These are phyloP conservation scores for Drosophila incognita DNA, from an alignment of 2,888 invertebrate species.

Conservation along the genomic window DNA sequence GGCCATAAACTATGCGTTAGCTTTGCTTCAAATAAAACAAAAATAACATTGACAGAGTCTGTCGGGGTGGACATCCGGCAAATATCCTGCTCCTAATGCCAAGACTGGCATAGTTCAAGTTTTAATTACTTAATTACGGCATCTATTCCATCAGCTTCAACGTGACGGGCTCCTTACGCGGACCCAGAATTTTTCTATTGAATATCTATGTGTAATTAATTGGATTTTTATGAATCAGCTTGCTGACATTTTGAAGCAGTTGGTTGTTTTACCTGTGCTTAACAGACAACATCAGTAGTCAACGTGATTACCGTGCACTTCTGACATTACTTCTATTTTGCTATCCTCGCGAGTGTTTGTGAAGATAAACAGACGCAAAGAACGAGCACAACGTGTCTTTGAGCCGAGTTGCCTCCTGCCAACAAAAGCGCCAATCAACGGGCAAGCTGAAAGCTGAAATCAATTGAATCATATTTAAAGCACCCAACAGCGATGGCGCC, in stretches of 20 bases:
- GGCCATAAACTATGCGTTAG: not conserved
- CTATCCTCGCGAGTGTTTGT: not conserved
- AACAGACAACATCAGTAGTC: not conserved
- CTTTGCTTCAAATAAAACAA: not conserved
- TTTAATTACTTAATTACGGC: not conserved
- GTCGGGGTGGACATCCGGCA: not conserved
- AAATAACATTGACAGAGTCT: not conserved
- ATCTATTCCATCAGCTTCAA: not conserved
- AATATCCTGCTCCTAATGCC: not conserved
- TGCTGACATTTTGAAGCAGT: not conserved
- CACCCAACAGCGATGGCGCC: not conserved
- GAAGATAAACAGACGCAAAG: conserved; percentile 6
- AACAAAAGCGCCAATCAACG: conserved; percentile 28
- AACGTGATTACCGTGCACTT: not conserved
- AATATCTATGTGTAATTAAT: conserved; percentile 33
- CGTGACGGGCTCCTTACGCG: not conserved
- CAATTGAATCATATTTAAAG: conserved; percentile 29
- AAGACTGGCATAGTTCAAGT: not conserved
- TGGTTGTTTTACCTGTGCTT: not conserved
- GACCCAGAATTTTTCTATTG: not conserved
- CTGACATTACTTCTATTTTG: not conserved
- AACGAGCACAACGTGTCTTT: conserved; percentile 9
- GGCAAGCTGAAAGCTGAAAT: conserved; percentile 13
- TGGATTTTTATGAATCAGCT: conserved; percentile 18
- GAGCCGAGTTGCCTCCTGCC: conserved; percentile 6